Evolutionary conservation across 92 coral and sea anemone species (phyloP).

Genomic region (Epizoanthus ramosus): DNA sequence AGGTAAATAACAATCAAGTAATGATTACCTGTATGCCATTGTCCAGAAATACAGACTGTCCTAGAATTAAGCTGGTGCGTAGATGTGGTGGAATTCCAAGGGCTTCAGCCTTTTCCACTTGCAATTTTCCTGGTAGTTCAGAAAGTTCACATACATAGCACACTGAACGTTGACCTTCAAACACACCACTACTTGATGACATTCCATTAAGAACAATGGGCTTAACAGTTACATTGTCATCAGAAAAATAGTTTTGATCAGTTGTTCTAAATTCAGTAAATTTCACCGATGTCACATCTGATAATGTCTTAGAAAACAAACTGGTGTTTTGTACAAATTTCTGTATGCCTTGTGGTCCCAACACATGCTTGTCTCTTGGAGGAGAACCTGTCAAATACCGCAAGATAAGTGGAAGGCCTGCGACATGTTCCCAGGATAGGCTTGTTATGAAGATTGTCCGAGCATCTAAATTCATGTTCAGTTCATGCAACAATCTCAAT

Average conservation of each 20-base stretch:
- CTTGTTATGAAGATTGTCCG: conserved; percentile 78
- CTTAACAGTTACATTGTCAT: conserved; percentile 61
- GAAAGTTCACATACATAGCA: conserved; percentile 79
- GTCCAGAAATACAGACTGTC: conserved; percentile 54
- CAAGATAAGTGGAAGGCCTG: conserved; percentile 71
- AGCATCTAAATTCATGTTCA: conserved; percentile 58
- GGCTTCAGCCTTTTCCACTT: conserved; percentile 63
- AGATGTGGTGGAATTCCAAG: conserved; percentile 65
- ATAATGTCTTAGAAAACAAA: conserved; percentile 53
- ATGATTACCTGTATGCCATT: conserved; percentile 67
- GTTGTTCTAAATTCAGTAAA: conserved; percentile 42
- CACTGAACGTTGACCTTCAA: conserved; percentile 38
- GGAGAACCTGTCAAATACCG: conserved; percentile 50
- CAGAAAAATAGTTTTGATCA: conserved; percentile 37
- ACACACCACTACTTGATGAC: not conserved
- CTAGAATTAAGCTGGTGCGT: conserved; percentile 58
- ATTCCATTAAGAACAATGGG: conserved; percentile 50
- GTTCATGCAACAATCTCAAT: conserved; percentile 67
- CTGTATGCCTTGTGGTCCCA: conserved; percentile 68
- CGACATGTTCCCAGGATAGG: conserved; percentile 74
- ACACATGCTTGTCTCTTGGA: conserved; percentile 49
- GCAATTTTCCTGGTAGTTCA: conserved; percentile 70
- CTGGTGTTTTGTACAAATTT: conserved; percentile 56
- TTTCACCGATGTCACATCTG: conserved; percentile 32
- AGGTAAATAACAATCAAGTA: not conserved